Conservation (phyloP, 2,888 invertebrate species). For the Euzophera pinguis region DNA sequence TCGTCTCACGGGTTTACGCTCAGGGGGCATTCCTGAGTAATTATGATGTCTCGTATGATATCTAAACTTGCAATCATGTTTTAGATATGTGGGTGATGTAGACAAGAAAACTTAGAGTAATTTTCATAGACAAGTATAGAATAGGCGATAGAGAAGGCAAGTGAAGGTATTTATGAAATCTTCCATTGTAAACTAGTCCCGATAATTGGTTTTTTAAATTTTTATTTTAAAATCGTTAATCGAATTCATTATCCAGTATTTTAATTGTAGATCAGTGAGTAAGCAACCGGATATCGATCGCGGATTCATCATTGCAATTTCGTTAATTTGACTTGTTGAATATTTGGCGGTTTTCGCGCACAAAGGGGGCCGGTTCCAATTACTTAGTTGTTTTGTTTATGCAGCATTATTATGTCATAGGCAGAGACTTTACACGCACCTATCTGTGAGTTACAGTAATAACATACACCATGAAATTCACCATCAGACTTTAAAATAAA, state of each 20-base stretch:
- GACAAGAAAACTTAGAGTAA: neutral
- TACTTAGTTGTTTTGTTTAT: too few relatives aligned
- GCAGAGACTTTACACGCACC: neutral
- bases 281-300: neutral
- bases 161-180: neutral
- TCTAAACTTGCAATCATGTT: constrained; percentile 9
- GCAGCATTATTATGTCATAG: too few relatives aligned
- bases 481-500: too few relatives aligned
- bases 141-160: too few relatives aligned
- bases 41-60: constrained; percentile 20
- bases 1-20: constrained; percentile 13
- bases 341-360: neutral
- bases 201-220: neutral
- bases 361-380: neutral
- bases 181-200: neutral
- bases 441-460: neutral
- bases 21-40: constrained; percentile 25
- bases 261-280: neutral
- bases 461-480: too few relatives aligned
- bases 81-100: neutral
- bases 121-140: neutral
- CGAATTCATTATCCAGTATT: neutral
- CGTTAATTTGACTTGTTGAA: too few relatives aligned
- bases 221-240: neutral
- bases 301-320: neutral